These are phyloP conservation scores for Acanthaster planci DNA, from an alignment of 35 echinoderm and acorn worm species.

Conservation along the genomic window DNA sequence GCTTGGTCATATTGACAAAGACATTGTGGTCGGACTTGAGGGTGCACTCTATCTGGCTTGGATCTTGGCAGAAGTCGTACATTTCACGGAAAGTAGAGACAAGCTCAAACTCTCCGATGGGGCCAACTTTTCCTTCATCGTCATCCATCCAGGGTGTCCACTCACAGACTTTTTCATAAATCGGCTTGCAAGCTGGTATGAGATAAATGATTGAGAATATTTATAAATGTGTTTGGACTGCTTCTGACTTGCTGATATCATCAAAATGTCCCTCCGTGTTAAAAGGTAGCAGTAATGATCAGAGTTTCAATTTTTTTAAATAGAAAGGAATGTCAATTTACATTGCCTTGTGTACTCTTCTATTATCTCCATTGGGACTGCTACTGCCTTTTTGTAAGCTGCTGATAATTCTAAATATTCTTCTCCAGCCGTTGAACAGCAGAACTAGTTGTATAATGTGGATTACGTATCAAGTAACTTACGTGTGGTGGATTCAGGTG, in stretches of 20 bases:
- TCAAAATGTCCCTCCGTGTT: no score
- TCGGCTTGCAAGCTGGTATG: slow-evolving; percentile 23
- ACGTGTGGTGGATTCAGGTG: neutral
- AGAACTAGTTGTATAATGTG: no score
- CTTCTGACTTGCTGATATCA: no score
- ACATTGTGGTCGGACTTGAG: slow-evolving; percentile 10
- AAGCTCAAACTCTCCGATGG: slow-evolving; percentile 24
- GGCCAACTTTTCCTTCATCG: neutral
- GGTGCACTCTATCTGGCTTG: neutral
- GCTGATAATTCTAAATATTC: no score
- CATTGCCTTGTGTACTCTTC: no score
- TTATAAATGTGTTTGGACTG: no score
- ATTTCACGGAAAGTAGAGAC: neutral
- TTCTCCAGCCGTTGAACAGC: no score
- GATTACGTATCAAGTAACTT: neutral
- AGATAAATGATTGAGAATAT: neutral
- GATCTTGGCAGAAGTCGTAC: slow-evolving; percentile 1
- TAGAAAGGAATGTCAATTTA: no score
- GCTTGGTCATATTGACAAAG: neutral
- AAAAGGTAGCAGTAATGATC: no score
- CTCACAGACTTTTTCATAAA: neutral
- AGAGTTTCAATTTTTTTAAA: no score
- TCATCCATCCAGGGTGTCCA: slow-evolving; percentile 4
- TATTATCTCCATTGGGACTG: no score
- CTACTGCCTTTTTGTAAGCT: no score